A percentile compares a stretch with the other conserved stretches of the same genome.
Evolutionary conservation across 1,140 invertebrate species (phyloP).

Genomic region (Lucilia sericata): DNA sequence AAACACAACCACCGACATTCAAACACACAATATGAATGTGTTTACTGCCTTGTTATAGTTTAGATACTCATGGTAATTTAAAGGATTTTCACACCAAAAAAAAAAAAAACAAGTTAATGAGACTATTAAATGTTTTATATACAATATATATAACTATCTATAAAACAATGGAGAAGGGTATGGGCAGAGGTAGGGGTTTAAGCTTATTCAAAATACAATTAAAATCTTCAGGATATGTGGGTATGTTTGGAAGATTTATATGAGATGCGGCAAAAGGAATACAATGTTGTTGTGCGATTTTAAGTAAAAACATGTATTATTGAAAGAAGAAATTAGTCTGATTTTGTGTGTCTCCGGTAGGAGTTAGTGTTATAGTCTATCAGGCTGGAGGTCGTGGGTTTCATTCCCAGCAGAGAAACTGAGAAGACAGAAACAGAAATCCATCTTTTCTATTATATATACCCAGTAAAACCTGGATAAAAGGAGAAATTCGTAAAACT

Average conservation of each 20-base stretch:
- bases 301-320: no score
- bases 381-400: no score
- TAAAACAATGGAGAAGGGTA: neutral
- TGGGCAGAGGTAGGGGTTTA: neutral
- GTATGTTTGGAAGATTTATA: neutral
- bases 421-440: no score
- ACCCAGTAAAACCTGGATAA: no score
- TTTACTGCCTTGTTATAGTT: neutral
- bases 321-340: no score
- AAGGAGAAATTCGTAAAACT: no score
- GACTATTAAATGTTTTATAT: conserved; percentile 16
- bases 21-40: neutral
- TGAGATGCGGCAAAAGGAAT: no score
- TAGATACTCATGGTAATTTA: neutral
- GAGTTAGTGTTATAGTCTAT: no score
- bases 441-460: no score
- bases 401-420: no score
- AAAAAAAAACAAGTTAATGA: conserved; percentile 4
- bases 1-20: neutral
- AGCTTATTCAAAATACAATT: neutral
- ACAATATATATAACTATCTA: neutral
- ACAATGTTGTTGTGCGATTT: no score
- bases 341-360: no score
- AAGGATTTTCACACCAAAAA: conserved; percentile 21
- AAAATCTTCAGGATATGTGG: neutral